Conservation (phyloP, 2,888 invertebrate species). For the Chymomyza amoena region DNA sequence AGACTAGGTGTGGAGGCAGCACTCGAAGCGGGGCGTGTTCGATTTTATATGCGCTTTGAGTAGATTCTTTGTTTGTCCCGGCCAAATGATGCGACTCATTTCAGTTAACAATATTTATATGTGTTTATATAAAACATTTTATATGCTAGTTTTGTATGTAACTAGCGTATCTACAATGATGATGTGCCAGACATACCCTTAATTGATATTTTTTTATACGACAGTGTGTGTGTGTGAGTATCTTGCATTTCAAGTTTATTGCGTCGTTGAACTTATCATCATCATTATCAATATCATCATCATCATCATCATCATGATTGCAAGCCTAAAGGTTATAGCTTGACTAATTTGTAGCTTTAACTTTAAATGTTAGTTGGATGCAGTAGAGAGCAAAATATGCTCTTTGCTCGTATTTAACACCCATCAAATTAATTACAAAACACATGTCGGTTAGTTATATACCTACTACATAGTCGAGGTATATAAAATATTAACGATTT, state of each 20-base stretch:
- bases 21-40: neutral
- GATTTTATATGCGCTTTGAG: neutral
- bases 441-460: too few species aligned
- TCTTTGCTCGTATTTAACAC: too few species aligned
- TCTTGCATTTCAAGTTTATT: neutral
- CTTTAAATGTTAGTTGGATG: neutral
- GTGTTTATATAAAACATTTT: neutral
- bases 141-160: neutral
- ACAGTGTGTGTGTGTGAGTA: neutral
- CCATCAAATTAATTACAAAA: neutral
- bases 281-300: neutral
- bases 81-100: conserved; percentile 4
- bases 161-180: neutral
- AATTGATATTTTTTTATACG: neutral
- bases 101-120: conserved; percentile 1
- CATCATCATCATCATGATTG: neutral
- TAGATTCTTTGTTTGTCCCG: neutral
- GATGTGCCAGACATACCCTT: neutral
- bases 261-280: neutral
- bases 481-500: too few species aligned
- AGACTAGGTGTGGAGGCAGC: neutral
- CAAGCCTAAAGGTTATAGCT: neutral
- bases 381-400: too few species aligned
- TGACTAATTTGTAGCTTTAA: neutral
- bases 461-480: too few species aligned